A percentile compares a stretch with the other conserved stretches of the same genome.
Conservation (phyloP, 2,113 vertebrate genomes). For the Mionectes macconnelli region DNA sequence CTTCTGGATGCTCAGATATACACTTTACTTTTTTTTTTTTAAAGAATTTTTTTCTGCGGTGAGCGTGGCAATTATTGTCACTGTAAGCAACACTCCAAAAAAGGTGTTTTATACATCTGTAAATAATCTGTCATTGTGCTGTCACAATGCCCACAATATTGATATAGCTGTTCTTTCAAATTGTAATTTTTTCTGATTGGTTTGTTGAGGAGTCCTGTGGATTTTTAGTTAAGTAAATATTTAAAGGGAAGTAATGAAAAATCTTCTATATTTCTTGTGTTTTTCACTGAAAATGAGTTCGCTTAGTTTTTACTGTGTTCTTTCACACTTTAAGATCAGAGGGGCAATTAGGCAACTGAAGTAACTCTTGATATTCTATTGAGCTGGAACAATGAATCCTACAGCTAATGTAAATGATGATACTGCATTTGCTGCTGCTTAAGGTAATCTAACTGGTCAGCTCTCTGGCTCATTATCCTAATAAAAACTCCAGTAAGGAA, state of each 20-base stretch:
- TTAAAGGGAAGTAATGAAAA: background rate
- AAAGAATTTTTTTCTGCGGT: background rate
- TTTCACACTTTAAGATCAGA: background rate
- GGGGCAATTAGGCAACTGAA: background rate
- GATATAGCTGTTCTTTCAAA: background rate
- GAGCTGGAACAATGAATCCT: conserved; percentile 19
- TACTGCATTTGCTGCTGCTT: conserved; percentile 29
- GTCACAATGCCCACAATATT: background rate
- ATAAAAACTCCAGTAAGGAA: conserved; percentile 27
- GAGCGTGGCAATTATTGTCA: background rate
- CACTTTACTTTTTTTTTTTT: background rate
- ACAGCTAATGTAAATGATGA: conserved; percentile 27
- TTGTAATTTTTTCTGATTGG: background rate
- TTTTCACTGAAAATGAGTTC: background rate
- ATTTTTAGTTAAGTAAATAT: background rate
- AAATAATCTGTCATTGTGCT: background rate
- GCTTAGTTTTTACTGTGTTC: background rate
- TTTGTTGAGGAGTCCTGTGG: background rate
- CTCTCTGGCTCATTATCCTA: conserved; percentile 48
- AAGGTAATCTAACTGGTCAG: conserved; percentile 58
- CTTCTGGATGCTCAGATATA: background rate
- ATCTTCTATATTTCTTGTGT: background rate
- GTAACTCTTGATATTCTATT: background rate
- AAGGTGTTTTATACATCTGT: background rate
- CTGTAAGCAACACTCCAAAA: background rate